These are phyloP conservation scores for Eidolon helvum DNA, from an alignment of 2,113 vertebrate species.

Conservation along the genomic window DNA sequence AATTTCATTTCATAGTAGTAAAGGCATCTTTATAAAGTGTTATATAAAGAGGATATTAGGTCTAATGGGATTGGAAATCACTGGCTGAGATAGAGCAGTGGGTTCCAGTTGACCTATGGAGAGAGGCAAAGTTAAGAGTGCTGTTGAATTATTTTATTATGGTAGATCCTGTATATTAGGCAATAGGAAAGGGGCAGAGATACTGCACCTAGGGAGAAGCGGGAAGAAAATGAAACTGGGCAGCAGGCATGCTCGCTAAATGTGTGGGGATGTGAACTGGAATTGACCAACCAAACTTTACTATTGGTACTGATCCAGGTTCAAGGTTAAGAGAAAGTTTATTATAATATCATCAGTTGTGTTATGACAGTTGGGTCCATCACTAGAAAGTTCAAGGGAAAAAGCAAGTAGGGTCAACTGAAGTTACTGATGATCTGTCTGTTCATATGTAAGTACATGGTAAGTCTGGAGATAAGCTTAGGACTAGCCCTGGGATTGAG, in stretches of 20 bases:
- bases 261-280: rapidly evolving
- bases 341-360: neutral
- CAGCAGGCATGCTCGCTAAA: neutral
- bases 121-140: neutral
- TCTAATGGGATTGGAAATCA: neutral
- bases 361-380: neutral
- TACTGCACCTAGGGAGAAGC: neutral
- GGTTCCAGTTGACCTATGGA: neutral
- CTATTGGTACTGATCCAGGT: neutral
- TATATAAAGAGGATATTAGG: neutral
- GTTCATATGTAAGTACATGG: neutral
- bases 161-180: neutral
- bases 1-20: neutral
- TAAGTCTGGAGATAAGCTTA: neutral
- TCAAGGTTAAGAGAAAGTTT: neutral
- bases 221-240: neutral
- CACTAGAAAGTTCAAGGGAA: neutral
- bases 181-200: neutral
- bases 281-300: neutral
- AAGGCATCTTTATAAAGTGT: neutral
- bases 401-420: neutral
- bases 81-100: neutral
- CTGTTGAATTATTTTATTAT: neutral
- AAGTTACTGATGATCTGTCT: neutral
- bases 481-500: neutral